phyloP scores from a whole-genome alignment of 2,888 invertebrate species.

The Dicranocentrus wangi region DNA sequence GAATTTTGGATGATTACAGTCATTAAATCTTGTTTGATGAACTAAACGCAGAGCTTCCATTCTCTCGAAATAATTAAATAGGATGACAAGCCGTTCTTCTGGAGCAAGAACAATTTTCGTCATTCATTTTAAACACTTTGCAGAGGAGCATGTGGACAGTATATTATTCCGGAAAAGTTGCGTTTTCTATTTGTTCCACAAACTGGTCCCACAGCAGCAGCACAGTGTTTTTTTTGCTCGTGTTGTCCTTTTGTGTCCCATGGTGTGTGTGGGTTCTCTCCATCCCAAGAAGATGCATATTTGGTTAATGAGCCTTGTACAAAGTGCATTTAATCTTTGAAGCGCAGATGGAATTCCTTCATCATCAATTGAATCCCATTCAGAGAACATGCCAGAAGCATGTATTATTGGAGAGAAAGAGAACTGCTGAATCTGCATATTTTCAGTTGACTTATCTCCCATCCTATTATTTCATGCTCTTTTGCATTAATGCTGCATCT shows the following conservation, averaged over 20 bases:
- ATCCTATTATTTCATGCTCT: constrained; percentile 35
- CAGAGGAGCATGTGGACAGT: not conserved
- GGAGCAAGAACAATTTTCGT: not conserved
- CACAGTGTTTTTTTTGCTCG: too few species aligned
- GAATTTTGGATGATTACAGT: constrained; percentile 18
- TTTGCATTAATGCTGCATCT: constrained; percentile 13
- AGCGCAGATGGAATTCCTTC: not conserved
- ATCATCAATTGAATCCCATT: constrained; percentile 8
- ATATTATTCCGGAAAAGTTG: too few species aligned
- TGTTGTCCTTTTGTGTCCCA: too few species aligned
- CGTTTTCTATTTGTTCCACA: too few species aligned
- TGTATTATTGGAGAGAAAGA: not conserved
- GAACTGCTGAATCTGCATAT: constrained; percentile 36
- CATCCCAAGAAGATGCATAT: constrained; percentile 15
- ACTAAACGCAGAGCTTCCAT: not conserved
- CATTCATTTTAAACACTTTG: not conserved
- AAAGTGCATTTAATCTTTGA: constrained; percentile 33
- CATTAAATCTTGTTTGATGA: not conserved
- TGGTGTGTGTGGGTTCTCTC: too few species aligned
- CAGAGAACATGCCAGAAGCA: not conserved
- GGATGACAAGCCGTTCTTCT: constrained; percentile 11
- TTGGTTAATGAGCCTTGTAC: constrained; percentile 40
- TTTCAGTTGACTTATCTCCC: constrained; percentile 41
- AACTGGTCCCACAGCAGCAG: too few species aligned
- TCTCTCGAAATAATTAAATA: constrained; percentile 14